Evolutionary conservation across 2,888 invertebrate species (phyloP), one percentile per base, ranked within the genome.

Genomic region (Caenorhabditis sp.): DNA sequence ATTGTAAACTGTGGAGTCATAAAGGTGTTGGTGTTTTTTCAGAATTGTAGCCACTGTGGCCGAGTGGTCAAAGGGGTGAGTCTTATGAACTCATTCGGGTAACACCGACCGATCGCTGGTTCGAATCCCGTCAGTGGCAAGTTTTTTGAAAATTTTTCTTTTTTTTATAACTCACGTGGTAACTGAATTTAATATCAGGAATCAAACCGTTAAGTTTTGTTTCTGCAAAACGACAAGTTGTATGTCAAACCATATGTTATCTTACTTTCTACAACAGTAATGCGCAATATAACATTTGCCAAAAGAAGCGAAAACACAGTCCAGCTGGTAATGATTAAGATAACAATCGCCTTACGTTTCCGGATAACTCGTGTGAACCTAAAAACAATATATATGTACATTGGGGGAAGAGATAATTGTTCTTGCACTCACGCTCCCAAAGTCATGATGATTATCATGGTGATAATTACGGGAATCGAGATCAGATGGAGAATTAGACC

Each of bases 351-450:
- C 9, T 18, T 55, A 44, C 55, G 67, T 55, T 76, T 68, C 8
- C 76, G 67, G 26, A 76, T 40, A 40, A 44, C 60, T 26, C 76
- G 67, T 22, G 76, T 76, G 53, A 67, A 76, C 40, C 76, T 76
- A 51, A 1, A 67, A 76, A 22, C 40, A 67, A 60, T 40, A 6
- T 56, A 18, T 20, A 18, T 32, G 37, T 35, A 51, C 26, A 26
- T 15, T 3, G 20, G 6, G 47, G 37, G 22, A 6, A 47, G 32
- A 26, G 32, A 18, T 76, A 61, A 76, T 76, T 40, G 76, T 1
- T 32, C 13, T n/a, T 20, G 2, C 28, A 76, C 76, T 61, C 18
- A 76, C 76, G 55, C 20, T 22, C 61, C 64, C n/a, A 76, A 11
- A 8, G 67, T 61, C 51, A 61, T 37, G 50, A 61, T 58, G 4